phyloP scores from a whole-genome alignment of 1,140 invertebrate species.

The Carcinoscorpius rotundicauda region DNA sequence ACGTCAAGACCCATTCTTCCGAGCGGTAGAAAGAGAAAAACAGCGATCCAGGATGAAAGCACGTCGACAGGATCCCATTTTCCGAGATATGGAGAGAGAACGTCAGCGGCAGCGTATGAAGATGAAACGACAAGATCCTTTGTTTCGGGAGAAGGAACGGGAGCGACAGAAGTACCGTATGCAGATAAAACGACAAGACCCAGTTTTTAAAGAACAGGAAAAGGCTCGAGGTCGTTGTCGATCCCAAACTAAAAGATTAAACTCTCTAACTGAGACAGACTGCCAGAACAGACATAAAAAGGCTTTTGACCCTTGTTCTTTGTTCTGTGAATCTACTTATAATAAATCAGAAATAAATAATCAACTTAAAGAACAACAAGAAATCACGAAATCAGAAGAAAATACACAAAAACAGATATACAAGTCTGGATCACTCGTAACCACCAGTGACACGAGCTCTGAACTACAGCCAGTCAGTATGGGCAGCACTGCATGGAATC shows the following conservation, averaged over 20 bases:
- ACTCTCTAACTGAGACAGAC: no score
- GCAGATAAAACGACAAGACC: conserved; percentile 12
- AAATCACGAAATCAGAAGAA: no score
- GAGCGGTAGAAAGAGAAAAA: conserved; percentile 11
- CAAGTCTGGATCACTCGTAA: no score
- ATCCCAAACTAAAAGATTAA: conserved; percentile 8
- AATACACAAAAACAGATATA: no score
- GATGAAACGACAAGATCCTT: conserved; percentile 12
- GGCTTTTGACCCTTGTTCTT: no score
- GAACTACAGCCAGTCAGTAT: no score
- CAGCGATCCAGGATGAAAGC: conserved; percentile 11
- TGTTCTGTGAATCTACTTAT: no score
- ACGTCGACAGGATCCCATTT: conserved; percentile 11
- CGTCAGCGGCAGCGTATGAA: conserved; percentile 15
- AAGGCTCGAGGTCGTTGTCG: conserved; percentile 7
- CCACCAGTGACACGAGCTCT: no score
- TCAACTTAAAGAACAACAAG: no score
- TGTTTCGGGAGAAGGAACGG: conserved; percentile 12
- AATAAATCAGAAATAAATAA: no score
- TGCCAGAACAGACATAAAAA: no score
- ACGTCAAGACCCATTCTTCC: conserved; percentile 13
- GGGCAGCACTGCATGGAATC: no score
- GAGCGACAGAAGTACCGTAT: conserved; percentile 12
- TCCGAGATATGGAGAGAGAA: conserved; percentile 13
- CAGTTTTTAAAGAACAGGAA: conserved; percentile 13